These are phyloP conservation scores for Xenus cinereus DNA, from an alignment of 2,113 vertebrate genomes.

Conservation along the genomic window DNA sequence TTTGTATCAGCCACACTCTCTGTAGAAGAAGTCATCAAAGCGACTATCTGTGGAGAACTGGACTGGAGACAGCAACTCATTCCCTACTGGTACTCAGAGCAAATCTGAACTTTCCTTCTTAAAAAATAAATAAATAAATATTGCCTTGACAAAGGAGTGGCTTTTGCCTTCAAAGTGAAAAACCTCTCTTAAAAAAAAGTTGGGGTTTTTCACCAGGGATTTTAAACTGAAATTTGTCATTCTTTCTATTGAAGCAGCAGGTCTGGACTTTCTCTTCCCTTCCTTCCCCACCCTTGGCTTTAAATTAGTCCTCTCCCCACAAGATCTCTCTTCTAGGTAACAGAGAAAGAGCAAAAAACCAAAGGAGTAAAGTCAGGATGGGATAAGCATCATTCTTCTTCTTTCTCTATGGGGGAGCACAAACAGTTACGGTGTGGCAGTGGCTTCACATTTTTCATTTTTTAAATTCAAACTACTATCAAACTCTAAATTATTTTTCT, in stretches of 20 bases:
- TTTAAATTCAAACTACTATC: not conserved
- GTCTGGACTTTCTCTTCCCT: not conserved
- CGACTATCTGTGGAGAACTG: not conserved
- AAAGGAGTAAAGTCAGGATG: not conserved
- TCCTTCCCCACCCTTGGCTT: not conserved
- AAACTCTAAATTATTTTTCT: not conserved
- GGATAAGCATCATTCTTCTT: not conserved
- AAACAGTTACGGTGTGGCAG: not conserved
- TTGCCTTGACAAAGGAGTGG: not conserved
- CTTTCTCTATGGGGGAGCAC: not conserved
- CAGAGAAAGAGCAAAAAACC: not conserved
- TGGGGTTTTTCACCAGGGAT: not conserved
- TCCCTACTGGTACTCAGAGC: not conserved
- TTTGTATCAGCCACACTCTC: not conserved
- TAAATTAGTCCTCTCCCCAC: not conserved
- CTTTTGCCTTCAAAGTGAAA: not conserved
- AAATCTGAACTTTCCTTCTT: not conserved
- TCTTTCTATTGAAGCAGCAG: not conserved
- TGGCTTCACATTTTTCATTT: not conserved
- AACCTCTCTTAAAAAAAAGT: not conserved
- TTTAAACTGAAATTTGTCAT: constrained; percentile 36
- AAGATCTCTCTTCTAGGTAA: not conserved
- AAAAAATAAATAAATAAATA: not conserved
- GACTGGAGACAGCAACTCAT: not conserved
- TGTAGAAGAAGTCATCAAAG: not conserved